Evolutionary conservation across 1,140 invertebrate genomes (phyloP), one percentile per base, ranked within the genome.

Genomic region (Dolichoris vasculosae): DNA sequence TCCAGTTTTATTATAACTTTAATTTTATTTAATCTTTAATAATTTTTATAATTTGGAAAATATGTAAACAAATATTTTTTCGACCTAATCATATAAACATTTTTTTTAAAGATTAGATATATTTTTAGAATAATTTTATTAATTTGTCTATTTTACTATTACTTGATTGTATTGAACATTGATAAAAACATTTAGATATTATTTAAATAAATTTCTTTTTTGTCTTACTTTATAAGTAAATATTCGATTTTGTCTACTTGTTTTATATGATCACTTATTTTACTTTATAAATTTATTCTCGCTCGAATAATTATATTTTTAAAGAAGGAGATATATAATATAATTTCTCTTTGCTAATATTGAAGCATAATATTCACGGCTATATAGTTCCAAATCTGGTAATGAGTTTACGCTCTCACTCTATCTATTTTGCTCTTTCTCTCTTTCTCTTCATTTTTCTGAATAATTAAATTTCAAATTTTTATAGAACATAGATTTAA

Each of bases 291-390:
- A 73, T 71, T 38, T 40, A 71, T 73, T 73, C 26, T 9, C 0
- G 11, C 69, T 11, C 23, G 32, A 40, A 40, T 73, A 43, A 43
- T 43, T 73, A 73, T 43, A 73, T 35, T 9, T 73, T 73, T 73
- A 73, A 73, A 26, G 17, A 26, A 73, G 23, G 26, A 73, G 69
- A 7, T 73, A 73, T 71, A 71, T 43, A 73, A 73, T 43, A 43
- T 73, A 73, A 73, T 73, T 43, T 23, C 69, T 43, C 69, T 38
- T 71, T 73, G 38, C 6, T 35, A 73, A 73, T 73, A 73, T 43
- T 43, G 38, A 73, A 73, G 69, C 38, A 43, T 43, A 73, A 73
- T 73, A 73, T 73, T 43, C 69, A 23, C n/a, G 15, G 69, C 20
- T 73, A 43, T 43, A 73, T 73, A 43, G 20, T 7, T 73, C 40